Conservation (phyloP, 2,113 vertebrate species). For the Diadophis punctatus region DNA sequence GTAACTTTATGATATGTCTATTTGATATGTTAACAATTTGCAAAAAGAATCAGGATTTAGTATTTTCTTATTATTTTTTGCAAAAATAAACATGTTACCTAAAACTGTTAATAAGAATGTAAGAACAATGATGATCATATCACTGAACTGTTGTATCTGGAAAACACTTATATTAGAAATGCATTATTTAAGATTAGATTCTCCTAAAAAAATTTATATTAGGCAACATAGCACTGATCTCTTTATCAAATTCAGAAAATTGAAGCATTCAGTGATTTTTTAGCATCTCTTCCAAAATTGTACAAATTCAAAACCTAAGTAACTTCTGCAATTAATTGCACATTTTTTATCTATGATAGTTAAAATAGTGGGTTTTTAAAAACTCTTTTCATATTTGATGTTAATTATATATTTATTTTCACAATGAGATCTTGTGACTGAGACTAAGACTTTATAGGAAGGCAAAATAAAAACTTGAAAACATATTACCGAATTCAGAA, state of each 20-base stretch:
- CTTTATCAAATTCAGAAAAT: background rate
- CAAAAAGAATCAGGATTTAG: conserved; percentile 2
- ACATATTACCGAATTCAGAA: background rate
- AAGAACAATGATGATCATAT: background rate
- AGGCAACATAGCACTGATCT: background rate
- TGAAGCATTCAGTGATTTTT: background rate
- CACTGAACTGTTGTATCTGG: background rate
- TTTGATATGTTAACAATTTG: conserved; percentile 33
- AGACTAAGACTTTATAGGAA: background rate
- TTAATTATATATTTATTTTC: background rate
- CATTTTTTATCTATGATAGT: background rate
- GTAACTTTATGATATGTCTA: conserved; percentile 31
- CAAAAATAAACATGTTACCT: conserved; percentile 20
- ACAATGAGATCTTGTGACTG: background rate
- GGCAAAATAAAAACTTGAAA: background rate
- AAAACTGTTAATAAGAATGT: background rate
- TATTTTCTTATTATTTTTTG: conserved; percentile 39
- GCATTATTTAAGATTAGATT: background rate
- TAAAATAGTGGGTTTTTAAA: too few relatives aligned
- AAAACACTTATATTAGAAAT: background rate
- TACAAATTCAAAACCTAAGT: background rate
- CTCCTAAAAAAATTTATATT: background rate
- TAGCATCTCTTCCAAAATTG: background rate
- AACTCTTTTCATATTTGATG: background rate
- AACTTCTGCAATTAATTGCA: background rate